Conservation (phyloP, 2,113 vertebrate genomes). For the Typhlomys cinereus region DNA sequence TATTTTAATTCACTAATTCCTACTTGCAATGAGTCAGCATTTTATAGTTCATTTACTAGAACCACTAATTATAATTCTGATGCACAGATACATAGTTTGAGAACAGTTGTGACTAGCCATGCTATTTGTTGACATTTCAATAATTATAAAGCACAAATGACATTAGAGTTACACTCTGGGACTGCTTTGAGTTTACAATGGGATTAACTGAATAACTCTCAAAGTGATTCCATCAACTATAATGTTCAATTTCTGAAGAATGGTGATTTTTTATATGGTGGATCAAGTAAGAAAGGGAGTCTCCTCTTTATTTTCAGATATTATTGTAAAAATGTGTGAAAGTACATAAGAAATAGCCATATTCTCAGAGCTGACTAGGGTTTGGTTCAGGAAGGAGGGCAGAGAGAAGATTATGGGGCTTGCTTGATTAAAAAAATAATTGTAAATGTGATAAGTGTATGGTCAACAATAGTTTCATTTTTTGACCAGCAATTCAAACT, state of each 20-base stretch:
- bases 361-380: fast-evolving
- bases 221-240: background rate
- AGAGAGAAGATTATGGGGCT: background rate
- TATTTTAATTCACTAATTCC: too few species aligned
- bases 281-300: too few species aligned
- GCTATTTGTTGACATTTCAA: background rate
- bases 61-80: background rate
- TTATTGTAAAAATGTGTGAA: background rate
- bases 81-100: background rate
- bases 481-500: background rate
- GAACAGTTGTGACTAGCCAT: background rate
- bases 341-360: background rate
- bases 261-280: background rate
- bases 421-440: background rate
- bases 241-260: background rate
- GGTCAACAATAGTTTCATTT: background rate
- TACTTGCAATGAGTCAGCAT: too few species aligned
- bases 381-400: background rate
- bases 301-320: background rate
- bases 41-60: background rate
- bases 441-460: background rate
- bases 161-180: background rate
- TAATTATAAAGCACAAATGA: background rate
- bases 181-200: background rate
- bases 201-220: background rate